These are phyloP conservation scores for Rhinoptilus africanus DNA, from an alignment of 2,113 vertebrate species.

Conservation along the genomic window DNA sequence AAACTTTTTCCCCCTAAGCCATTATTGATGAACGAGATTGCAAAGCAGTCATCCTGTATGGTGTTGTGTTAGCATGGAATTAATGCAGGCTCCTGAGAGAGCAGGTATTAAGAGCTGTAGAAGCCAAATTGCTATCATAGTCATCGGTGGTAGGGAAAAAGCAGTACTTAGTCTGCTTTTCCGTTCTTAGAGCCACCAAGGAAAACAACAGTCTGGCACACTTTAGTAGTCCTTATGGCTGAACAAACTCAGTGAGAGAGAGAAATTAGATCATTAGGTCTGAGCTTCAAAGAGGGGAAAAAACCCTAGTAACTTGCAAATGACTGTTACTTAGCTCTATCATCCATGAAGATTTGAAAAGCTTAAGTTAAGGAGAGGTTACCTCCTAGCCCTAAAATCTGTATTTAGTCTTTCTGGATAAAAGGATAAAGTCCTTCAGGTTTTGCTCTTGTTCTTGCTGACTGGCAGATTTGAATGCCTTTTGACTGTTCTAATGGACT, in stretches of 20 bases:
- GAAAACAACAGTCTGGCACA: not conserved
- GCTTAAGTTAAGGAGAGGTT: not conserved
- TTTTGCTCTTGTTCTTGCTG: not conserved
- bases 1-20: not conserved
- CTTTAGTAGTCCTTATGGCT: not conserved
- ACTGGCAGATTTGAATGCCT: not conserved
- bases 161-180: not conserved
- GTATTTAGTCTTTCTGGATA: not conserved
- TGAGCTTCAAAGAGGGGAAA: not conserved
- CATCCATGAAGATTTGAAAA: not conserved
- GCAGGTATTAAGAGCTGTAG: not conserved
- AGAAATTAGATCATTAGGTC: not conserved
- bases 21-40: not conserved
- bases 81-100: not conserved
- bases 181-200: not conserved
- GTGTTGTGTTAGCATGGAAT: not conserved
- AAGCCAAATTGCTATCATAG: not conserved
- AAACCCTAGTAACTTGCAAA: not conserved
- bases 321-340: not conserved
- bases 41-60: not conserved
- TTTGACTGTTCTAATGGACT: not conserved
- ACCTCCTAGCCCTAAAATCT: not conserved
- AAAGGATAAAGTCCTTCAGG: not conserved
- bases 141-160: not conserved
- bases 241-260: not conserved